phyloP scores from a whole-genome alignment of 2,888 invertebrate genomes.

The Drosophila mayaguana region DNA sequence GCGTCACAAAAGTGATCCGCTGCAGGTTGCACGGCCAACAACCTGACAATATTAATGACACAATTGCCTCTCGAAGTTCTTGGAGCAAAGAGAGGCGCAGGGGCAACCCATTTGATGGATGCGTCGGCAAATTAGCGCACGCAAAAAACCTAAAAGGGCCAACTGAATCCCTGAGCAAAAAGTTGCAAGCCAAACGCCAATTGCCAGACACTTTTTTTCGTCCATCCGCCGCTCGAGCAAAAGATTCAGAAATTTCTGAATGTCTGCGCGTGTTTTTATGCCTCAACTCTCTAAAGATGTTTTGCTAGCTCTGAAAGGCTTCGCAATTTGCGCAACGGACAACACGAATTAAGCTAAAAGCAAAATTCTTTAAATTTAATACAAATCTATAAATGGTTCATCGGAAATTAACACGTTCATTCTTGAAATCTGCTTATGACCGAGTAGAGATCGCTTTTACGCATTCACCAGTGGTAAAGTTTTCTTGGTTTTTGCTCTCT shows the following conservation, averaged over 20 bases:
- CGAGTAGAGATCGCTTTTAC: no score
- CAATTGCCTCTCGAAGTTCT: conserved; percentile 38
- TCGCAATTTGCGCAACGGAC: conserved; percentile 1
- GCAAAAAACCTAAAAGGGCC: conserved; percentile 51
- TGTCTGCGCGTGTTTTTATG: conserved; percentile 79
- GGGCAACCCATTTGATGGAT: conserved; percentile 63
- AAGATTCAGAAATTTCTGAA: conserved; percentile 73
- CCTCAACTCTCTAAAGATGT: conserved; percentile 26
- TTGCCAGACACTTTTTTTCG: conserved; percentile 75
- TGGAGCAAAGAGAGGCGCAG: conserved; percentile 9
- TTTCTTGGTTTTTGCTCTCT: no score
- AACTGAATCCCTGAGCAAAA: conserved; percentile 56
- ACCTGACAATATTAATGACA: conserved; percentile 62
- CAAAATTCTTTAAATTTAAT: neutral
- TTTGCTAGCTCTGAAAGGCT: conserved; percentile 35
- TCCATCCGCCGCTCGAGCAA: conserved; percentile 9
- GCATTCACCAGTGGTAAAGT: no score
- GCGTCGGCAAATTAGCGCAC: conserved; percentile 77
- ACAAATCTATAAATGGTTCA: neutral
- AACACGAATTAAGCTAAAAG: neutral
- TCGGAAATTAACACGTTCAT: neutral
- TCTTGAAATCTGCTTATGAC: no score
- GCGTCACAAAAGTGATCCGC: conserved; percentile 36
- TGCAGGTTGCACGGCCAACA: conserved; percentile 37
- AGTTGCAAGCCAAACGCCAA: conserved; percentile 56